Percentiles rank a stretch among this genome's conserved stretches.
phyloP scores from a whole-genome alignment of 2,888 invertebrate genomes.

The Aphodius sticticus region DNA sequence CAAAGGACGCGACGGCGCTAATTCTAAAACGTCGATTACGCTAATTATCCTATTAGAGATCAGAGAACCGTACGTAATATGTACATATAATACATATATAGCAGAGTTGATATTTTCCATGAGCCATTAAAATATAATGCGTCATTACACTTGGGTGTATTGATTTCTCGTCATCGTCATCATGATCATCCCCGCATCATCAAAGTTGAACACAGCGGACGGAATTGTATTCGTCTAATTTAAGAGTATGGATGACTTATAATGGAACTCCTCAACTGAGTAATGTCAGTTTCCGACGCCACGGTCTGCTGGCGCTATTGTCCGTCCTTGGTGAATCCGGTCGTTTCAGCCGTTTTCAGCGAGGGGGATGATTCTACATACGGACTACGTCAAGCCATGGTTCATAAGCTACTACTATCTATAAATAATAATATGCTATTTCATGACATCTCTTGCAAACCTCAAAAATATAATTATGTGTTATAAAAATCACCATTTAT shows the following conservation, averaged over 20 bases:
- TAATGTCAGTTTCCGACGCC: conserved; percentile 50
- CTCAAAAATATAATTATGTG: no score
- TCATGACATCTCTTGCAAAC: no score
- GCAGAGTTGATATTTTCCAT: conserved; percentile 39
- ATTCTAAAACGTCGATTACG: conserved; percentile 17
- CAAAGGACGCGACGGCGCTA: not conserved
- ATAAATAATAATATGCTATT: no score
- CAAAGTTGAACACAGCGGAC: conserved; percentile 9
- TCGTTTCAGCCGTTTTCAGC: not conserved
- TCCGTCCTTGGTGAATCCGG: conserved; percentile 27
- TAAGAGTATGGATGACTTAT: conserved; percentile 52
- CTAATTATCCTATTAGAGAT: conserved; percentile 34
- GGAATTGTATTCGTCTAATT: conserved; percentile 52
- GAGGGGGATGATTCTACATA: not conserved
- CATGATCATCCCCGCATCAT: conserved; percentile 16
- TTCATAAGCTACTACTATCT: no score
- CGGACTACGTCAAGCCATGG: not conserved
- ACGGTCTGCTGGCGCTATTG: conserved; percentile 42
- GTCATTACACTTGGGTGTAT: conserved; percentile 48
- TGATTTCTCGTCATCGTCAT: conserved; percentile 17
- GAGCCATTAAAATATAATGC: conserved; percentile 54
- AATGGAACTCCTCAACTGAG: conserved; percentile 53
- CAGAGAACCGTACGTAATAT: conserved; percentile 33
- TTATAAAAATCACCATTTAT: no score
- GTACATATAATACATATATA: conserved; percentile 20